Percentiles rank a stretch among this genome's conserved stretches.
phyloP scores from a whole-genome alignment of 2,113 vertebrate species.

The Muntiacus muntjak region DNA sequence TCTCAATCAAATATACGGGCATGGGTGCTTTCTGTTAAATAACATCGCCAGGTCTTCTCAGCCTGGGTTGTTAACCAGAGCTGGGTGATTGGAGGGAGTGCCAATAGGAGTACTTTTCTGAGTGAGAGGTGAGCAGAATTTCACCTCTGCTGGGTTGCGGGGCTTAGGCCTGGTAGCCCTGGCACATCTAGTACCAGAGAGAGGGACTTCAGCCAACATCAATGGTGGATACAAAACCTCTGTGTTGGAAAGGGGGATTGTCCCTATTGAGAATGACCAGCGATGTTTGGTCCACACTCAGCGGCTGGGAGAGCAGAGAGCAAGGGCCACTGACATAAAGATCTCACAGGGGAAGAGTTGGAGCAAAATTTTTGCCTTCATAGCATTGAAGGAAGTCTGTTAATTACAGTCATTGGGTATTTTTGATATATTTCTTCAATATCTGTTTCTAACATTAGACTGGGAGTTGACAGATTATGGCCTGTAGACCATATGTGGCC shows the following conservation, averaged over 20 bases:
- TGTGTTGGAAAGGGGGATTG: not conserved
- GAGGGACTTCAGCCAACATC: not conserved
- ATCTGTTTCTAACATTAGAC: not conserved
- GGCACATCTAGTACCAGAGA: too few species aligned
- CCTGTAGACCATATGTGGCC: not conserved
- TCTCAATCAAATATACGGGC: conserved; percentile 58
- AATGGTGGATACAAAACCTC: not conserved
- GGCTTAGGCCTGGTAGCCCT: not conserved
- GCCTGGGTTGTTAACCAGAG: conserved; percentile 51
- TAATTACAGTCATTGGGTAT: not conserved
- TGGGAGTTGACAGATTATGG: not conserved
- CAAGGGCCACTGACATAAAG: not conserved
- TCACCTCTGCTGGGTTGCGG: not conserved
- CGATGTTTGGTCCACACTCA: not conserved
- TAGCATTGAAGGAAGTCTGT: not conserved
- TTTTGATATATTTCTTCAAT: not conserved
- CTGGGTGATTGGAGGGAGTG: not conserved
- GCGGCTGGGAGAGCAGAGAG: not conserved
- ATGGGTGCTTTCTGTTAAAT: conserved; percentile 52
- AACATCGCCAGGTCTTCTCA: conserved; percentile 54
- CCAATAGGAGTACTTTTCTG: not conserved
- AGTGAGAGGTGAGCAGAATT: not conserved
- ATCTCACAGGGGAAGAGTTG: too few species aligned
- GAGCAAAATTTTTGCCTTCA: not conserved
- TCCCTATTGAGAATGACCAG: not conserved